These are phyloP conservation scores for Falco columbarius DNA, from an alignment of 2,797 vertebrate genomes.

Conservation along the genomic window DNA sequence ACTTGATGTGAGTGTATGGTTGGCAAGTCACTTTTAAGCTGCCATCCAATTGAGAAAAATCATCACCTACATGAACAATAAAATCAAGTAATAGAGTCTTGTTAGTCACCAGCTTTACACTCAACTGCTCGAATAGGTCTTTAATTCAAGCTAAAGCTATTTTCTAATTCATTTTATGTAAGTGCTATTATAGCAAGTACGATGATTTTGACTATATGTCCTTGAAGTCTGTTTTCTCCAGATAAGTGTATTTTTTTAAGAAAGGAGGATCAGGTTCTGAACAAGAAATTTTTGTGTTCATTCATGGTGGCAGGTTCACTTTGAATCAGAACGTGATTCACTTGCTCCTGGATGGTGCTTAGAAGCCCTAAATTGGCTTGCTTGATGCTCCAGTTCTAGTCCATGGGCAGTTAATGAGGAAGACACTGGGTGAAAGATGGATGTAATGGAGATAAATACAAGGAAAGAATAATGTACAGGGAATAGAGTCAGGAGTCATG, in stretches of 20 bases:
- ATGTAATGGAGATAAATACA: not conserved
- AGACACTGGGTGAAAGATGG: not conserved
- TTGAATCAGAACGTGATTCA: not conserved
- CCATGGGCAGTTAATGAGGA: not conserved
- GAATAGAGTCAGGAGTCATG: not conserved
- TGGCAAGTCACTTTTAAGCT: not conserved
- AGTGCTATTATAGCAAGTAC: not conserved
- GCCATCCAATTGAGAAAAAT: not conserved
- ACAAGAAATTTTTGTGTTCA: not conserved
- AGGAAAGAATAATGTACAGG: not conserved
- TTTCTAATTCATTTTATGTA: not conserved
- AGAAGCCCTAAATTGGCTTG: not conserved
- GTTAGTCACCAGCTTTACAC: not conserved
- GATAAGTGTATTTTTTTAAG: not conserved
- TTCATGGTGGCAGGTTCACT: not conserved
- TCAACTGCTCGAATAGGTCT: not conserved
- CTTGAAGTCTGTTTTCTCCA: not conserved
- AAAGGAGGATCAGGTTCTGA: not conserved
- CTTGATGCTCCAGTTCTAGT: not conserved
- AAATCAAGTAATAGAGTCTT: not conserved
- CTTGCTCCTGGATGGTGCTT: not conserved
- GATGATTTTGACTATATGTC: not conserved
- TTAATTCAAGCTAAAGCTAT: not conserved
- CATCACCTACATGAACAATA: not conserved
- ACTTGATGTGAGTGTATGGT: not conserved